These are phyloP conservation scores for Melieria picta DNA, from an alignment of 2,888 invertebrate genomes.

Conservation along the genomic window DNA sequence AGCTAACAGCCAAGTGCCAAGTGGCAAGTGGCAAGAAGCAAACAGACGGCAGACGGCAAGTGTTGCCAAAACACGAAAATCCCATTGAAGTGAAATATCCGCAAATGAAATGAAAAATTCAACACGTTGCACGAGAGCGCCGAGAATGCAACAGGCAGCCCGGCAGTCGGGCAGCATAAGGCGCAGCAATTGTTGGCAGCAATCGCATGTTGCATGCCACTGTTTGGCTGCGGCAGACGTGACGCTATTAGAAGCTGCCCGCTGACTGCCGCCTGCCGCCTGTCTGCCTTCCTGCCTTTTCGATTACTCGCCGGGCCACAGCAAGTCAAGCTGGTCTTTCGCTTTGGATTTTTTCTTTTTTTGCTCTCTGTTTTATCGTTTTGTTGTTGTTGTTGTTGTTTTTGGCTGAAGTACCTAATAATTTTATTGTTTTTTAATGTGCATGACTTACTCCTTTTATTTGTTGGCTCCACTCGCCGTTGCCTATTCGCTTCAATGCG, in stretches of 20 bases:
- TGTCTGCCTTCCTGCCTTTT: not conserved
- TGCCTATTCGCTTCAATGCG: constrained; percentile 22
- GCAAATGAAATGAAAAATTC: constrained; percentile 63
- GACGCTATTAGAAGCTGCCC: constrained; percentile 55
- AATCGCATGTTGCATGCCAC: constrained; percentile 65
- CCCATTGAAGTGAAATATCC: constrained; percentile 61
- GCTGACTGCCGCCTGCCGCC: constrained; percentile 4
- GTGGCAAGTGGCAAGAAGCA: constrained; percentile 12
- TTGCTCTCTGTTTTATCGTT: not conserved
- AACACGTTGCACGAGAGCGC: constrained; percentile 47
- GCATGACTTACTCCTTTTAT: constrained; percentile 28
- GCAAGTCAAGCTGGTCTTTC: constrained; percentile 23
- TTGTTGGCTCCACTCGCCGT: constrained; percentile 16
- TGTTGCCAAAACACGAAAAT: constrained; percentile 52
- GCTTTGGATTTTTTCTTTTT: constrained; percentile 1
- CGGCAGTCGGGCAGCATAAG: constrained; percentile 36
- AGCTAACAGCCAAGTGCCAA: constrained; percentile 23
- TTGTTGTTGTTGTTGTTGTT: constrained; percentile 17
- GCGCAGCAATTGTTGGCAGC: constrained; percentile 50
- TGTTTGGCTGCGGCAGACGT: constrained; percentile 51
- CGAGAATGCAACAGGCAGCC: constrained; percentile 41
- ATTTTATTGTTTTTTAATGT: constrained; percentile 45
- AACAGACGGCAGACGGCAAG: constrained; percentile 30
- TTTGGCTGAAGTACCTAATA: constrained; percentile 40
- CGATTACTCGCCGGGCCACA: constrained; percentile 13